These are phyloP conservation scores for Lithophane ornitopus DNA, from an alignment of 2,888 invertebrate genomes.

Conservation along the genomic window DNA sequence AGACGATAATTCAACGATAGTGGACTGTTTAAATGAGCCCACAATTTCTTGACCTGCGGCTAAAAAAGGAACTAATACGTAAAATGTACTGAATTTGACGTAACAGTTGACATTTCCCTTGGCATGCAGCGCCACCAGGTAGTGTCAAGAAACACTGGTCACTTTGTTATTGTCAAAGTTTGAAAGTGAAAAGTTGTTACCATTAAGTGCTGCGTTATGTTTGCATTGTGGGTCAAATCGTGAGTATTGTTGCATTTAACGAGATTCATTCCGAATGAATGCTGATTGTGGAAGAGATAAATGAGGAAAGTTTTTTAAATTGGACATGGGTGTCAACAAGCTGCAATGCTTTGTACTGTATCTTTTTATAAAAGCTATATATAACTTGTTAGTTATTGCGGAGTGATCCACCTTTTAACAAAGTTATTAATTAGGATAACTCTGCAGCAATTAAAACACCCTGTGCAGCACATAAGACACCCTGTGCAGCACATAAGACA, in stretches of 20 bases:
- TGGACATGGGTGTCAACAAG: slow-evolving; percentile 22
- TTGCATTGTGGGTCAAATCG: slow-evolving; percentile 61
- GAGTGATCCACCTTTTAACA: neutral
- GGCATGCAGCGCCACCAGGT: neutral
- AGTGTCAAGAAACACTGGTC: slow-evolving; percentile 21
- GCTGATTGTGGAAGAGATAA: slow-evolving; percentile 51
- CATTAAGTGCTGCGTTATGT: slow-evolving; percentile 41
- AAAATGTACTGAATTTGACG: slow-evolving; percentile 19
- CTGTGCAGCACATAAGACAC: neutral
- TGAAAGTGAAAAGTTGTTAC: slow-evolving; percentile 65
- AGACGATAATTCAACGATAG: slow-evolving; percentile 51
- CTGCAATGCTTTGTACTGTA: slow-evolving; percentile 14
- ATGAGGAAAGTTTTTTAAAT: slow-evolving; percentile 41
- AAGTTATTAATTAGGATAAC: neutral
- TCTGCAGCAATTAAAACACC: neutral
- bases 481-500: neutral
- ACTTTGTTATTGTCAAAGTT: slow-evolving; percentile 56
- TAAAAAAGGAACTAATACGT: slow-evolving; percentile 5
- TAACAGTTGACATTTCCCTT: neutral
- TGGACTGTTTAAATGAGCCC: slow-evolving; percentile 29
- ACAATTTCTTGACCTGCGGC: neutral
- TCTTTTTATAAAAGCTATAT: neutral
- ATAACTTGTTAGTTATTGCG: neutral
- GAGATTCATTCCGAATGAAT: slow-evolving; percentile 49
- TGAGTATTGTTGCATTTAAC: slow-evolving; percentile 55